Evolutionary conservation across 2,113 vertebrate species (phyloP), one percentile per base, ranked within the genome.

Genomic region (Gnathonemus echidnorhynchus): DNA sequence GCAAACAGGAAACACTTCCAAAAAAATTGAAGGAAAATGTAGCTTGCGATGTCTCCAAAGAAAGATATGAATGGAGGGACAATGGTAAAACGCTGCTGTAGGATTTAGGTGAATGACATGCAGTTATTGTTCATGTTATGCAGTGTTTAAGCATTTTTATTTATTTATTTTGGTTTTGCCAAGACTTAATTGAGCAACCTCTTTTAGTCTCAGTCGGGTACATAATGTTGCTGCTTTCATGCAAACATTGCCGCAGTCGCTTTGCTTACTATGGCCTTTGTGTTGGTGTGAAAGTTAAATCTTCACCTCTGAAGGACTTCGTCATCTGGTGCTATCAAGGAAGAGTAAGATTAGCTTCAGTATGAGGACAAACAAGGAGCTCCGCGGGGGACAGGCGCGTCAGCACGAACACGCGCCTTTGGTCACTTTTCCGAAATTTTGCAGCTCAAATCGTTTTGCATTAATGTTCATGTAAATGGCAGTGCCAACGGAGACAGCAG

Each of bases 261-360:
- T 91, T 56, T 93, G 93, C 93, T 94, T 94, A 94, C 93, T 91
- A 94, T 93, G 91, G 90, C 91, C 90, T 91, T 62, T 92, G 92
- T 92, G 93, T 90, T 92, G 93, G 70, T 87, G 89, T 93, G 91
- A 94, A 91, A 90, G 91, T 92, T 93, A 93, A 92, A 80, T 89
- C 89, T 93, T 91, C 90, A 89, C 74, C 85, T 90, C 92, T 92
- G 88, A 92, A 8, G 89, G 86, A 74, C 91, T 86, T 91, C 90
- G 91, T 92, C 92, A 46, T 94, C 93, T n/a, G 93, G 93, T 92
- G 92, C 91, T 91, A 39, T 93, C 89, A 92, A 92, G 93, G 91
- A 93, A 92, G 74, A 94, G 88, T 87, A 93, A 74, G 92, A 91
- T 94, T 91, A 93, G 90, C 89, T 94, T 92, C 66, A 83, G 46